These are phyloP conservation scores for Stichopus chloronotus DNA, from an alignment of 35 echinoderm and acorn worm genomes.

Conservation along the genomic window DNA sequence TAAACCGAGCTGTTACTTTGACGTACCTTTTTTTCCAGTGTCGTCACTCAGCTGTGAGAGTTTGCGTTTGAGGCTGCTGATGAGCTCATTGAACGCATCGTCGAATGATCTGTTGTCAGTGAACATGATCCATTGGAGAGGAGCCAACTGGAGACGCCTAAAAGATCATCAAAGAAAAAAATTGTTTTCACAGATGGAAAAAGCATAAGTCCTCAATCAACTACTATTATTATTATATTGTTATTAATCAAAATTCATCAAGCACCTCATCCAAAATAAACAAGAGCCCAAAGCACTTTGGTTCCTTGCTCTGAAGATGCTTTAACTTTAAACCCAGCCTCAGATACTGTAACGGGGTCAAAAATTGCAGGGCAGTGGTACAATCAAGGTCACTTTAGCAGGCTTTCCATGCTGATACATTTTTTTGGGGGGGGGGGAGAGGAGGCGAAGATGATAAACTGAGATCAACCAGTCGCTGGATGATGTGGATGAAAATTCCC, in stretches of 20 bases:
- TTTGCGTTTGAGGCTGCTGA: slow-evolving; percentile 67
- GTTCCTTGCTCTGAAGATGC: too few species aligned
- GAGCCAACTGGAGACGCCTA: slow-evolving; percentile 91
- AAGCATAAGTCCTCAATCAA: neutral
- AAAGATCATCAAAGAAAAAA: slow-evolving; percentile 6
- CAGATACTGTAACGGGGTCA: too few species aligned
- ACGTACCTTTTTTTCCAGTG: neutral
- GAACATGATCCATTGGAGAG: slow-evolving; percentile 82
- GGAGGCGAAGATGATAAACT: too few species aligned
- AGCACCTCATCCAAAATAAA: neutral
- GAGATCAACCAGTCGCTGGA: too few species aligned
- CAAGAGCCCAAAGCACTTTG: too few species aligned
- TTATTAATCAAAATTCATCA: neutral
- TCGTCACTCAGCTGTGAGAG: slow-evolving; percentile 47
- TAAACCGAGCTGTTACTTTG: too few species aligned
- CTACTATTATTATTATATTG: neutral
- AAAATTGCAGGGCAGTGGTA: too few species aligned
- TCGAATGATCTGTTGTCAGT: slow-evolving; percentile 71
- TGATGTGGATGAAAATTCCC: too few species aligned
- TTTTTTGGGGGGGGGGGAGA: too few species aligned
- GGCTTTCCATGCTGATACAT: too few species aligned
- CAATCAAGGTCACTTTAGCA: too few species aligned
- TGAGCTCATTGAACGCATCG: slow-evolving; percentile 65
- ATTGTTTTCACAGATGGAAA: neutral
- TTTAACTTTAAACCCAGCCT: too few species aligned